Conservation (phyloP, 2,113 vertebrate genomes). For the Sinocyclocheilus grahami region DNA sequence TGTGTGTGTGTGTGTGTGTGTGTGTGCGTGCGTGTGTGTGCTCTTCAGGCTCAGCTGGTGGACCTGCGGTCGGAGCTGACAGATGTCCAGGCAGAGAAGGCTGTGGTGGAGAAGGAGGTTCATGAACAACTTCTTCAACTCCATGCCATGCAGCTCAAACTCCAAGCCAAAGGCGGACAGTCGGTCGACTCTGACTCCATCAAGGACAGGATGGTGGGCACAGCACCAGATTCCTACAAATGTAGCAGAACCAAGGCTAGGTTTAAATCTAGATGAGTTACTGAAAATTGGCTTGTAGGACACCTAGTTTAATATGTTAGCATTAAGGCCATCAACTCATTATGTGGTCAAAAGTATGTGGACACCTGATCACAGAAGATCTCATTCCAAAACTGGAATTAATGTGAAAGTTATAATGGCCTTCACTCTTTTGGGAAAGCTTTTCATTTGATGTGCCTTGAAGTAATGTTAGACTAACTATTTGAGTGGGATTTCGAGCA, state of each 20-base stretch:
- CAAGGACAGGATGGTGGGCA: constrained; percentile 91
- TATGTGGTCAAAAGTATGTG: neutral
- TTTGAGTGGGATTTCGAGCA: neutral
- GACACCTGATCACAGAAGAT: constrained; percentile 5
- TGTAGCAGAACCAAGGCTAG: neutral
- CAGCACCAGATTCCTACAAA: neutral
- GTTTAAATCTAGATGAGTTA: neutral
- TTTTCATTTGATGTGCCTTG: neutral
- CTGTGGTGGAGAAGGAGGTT: constrained; percentile 88
- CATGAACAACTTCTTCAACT: constrained; percentile 91
- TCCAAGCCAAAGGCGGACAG: constrained; percentile 90
- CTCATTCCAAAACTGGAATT: neutral
- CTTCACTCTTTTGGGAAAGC: neutral
- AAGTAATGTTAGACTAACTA: neutral
- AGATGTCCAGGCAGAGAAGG: constrained; percentile 87
- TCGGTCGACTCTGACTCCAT: constrained; percentile 88
- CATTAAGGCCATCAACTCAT: neutral
- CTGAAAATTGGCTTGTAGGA: neutral
- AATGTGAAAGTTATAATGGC: neutral
- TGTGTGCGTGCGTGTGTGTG: neutral
- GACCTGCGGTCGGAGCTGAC: constrained; percentile 95
- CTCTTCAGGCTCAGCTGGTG: constrained; percentile 90
- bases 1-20: neutral
- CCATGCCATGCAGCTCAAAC: constrained; percentile 91
- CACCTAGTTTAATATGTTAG: neutral